Evolutionary conservation across 2,113 vertebrate species (phyloP).

Genomic region (Protobothrops mucrosquamatus): DNA sequence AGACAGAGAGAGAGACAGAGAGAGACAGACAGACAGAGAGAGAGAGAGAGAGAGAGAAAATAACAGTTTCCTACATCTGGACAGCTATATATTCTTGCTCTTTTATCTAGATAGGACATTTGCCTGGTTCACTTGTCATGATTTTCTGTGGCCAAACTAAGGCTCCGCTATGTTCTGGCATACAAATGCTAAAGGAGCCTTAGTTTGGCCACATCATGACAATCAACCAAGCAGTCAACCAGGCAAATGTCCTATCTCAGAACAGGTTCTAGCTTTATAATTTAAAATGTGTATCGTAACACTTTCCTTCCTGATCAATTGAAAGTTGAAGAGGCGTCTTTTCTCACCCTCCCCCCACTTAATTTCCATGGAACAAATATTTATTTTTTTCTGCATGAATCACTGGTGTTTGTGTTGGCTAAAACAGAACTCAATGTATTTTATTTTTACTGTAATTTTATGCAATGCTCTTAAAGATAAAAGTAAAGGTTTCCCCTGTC

Average conservation of each 20-base stretch:
- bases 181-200: not conserved
- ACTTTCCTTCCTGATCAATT: not conserved
- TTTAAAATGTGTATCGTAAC: not conserved
- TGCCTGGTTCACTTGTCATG: not conserved
- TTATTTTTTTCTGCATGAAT: not conserved
- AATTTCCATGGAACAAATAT: constrained; percentile 51
- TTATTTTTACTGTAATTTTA: not conserved
- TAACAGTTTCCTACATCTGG: not conserved
- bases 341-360: not conserved
- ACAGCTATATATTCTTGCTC: not conserved
- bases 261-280: not conserved
- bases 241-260: too few relatives aligned
- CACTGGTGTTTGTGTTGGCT: not conserved
- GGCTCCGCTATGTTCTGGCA: not conserved
- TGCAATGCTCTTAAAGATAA: not conserved
- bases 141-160: not conserved
- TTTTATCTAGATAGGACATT: constrained; percentile 50
- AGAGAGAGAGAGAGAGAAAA: not conserved
- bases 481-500: not conserved
- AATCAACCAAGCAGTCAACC: too few relatives aligned
- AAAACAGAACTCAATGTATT: not conserved
- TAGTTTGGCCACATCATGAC: not conserved
- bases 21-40: too few relatives aligned
- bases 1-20: too few relatives aligned
- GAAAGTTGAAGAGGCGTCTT: not conserved